Conservation (phyloP, 2,888 invertebrate genomes). For the Drosophila subquinaria region DNA sequence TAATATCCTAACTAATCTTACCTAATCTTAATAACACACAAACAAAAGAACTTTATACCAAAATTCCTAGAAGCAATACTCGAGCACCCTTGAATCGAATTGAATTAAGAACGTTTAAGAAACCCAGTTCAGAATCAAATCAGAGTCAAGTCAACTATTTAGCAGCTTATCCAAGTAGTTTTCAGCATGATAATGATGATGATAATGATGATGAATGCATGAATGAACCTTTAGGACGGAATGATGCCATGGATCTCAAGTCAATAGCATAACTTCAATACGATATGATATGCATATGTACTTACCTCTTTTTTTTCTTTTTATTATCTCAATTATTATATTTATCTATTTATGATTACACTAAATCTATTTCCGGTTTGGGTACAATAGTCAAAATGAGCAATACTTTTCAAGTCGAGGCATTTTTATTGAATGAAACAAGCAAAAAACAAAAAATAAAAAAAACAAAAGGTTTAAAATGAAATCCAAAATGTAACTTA, state of each 20-base stretch:
- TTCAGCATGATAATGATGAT: conserved; percentile 39
- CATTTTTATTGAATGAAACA: conserved; percentile 60
- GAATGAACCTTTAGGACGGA: conserved; percentile 31
- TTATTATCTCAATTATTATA: conserved; percentile 32
- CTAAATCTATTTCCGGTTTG: conserved; percentile 44
- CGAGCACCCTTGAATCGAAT: conserved; percentile 71
- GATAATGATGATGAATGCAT: too few species aligned
- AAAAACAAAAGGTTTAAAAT: conserved; percentile 71
- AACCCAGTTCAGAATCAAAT: conserved; percentile 17
- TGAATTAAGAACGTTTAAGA: conserved; percentile 35
- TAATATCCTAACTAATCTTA: conserved; percentile 39
- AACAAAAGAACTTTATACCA: conserved; percentile 58
- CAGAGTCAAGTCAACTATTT: conserved; percentile 40
- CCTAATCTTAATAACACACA: conserved; percentile 21
- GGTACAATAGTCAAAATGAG: conserved; percentile 44
- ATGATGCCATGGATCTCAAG: conserved; percentile 64
- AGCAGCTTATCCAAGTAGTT: conserved; percentile 73
- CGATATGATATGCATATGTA: conserved; percentile 37
- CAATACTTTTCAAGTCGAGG: conserved; percentile 44
- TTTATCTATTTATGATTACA: conserved; percentile 34
- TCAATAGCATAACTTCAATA: conserved; percentile 55
- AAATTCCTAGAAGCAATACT: conserved; percentile 74
- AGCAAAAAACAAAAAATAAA: conserved; percentile 37
- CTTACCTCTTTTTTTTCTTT: conserved; percentile 35
- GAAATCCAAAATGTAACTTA: conserved; percentile 81